Percentiles rank a stretch among this genome's conserved stretches.
These are phyloP conservation scores for Puma concolor DNA, from an alignment of 2,113 vertebrate species.

Conservation along the genomic window DNA sequence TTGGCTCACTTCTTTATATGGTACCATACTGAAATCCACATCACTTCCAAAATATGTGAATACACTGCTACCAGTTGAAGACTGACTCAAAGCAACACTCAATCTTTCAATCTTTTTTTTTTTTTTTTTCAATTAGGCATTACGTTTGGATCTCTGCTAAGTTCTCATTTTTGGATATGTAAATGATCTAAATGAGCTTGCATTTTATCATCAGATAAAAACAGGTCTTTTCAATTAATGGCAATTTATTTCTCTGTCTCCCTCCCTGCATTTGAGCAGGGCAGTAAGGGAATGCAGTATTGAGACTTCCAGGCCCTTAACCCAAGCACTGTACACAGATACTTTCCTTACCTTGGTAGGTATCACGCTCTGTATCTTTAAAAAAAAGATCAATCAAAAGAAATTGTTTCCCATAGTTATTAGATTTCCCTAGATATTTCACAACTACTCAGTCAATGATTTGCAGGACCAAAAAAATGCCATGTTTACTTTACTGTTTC, in stretches of 20 bases:
- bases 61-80: background rate
- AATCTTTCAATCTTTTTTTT: background rate
- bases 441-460: background rate
- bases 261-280: background rate
- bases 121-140: background rate
- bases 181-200: background rate
- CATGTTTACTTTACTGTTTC: background rate
- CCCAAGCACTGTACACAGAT: background rate
- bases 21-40: background rate
- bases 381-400: background rate
- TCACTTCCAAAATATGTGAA: background rate
- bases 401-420: background rate
- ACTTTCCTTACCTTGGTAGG: background rate
- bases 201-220: background rate
- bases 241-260: background rate
- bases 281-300: background rate
- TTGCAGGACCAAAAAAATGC: background rate
- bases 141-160: background rate
- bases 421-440: slow-evolving; percentile 16
- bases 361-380: background rate
- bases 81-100: background rate
- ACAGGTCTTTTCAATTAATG: background rate
- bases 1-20: background rate
- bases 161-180: background rate
- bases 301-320: background rate